Base-by-base conservation (phyloP, 2,888 invertebrate species). In the Pachliopta kotzebuea region DNA sequence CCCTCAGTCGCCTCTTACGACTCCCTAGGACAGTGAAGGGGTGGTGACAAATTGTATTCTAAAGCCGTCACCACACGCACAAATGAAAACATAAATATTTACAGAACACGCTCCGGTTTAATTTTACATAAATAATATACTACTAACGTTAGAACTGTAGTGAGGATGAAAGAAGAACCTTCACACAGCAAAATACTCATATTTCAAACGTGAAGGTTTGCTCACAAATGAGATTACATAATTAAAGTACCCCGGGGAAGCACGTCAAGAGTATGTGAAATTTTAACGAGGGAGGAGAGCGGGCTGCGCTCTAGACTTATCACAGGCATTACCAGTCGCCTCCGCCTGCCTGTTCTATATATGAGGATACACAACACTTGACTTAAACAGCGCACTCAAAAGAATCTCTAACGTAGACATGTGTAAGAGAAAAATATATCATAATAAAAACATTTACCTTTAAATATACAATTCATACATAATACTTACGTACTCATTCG, bases 241-340 rank as follows among this genome's bases (percentile, higher is more conserved):
- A 90, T 90, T 90, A 90, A 90, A 86, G 90, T 85, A 85, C 87
- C 85, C 85, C 85, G 84, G 85, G 83, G 82, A 83, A 81, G 81
- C 80, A 84, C 86, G 89, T 90, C 90, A 90, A 88, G 89, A 86
- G 88, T 88, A 90, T 89, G 88, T 90, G 88, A 90, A 90, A 89
- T 86, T 90, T 90, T 90, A 89, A 90, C 86, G 90, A 89, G 90
- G 81, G 73, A 72, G 72, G 74, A 74, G 76, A 77, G 77, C 72
- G 78, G 78, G 72, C 69, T 74, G 75, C 72, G 72, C 80, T 80
- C 74, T 76, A 81, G 77, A 77, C 83, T 83, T 86, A 85, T 84
- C 85, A 85, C 84, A 80, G 81, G 78, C 79, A 76, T 73, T 78
- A 76, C 68, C 67, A 67, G 67, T 56, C 67, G 63, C 57, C 54